These are phyloP conservation scores for Albula glossodonta DNA, from an alignment of 2,113 vertebrate species.

Conservation along the genomic window DNA sequence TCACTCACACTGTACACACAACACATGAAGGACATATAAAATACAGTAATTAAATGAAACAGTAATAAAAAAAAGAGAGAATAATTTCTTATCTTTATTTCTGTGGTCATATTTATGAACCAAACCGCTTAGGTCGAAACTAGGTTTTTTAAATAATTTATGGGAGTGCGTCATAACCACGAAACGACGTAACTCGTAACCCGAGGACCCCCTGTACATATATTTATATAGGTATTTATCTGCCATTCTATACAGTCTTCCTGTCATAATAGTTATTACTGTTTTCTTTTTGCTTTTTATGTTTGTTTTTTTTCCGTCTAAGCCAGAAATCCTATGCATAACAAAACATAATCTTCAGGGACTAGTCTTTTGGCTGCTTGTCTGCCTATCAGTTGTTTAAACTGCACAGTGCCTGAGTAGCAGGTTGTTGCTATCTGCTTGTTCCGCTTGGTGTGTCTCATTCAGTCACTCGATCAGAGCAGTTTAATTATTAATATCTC, in stretches of 20 bases:
- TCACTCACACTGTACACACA: too few species aligned
- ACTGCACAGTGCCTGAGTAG: not conserved
- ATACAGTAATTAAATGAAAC: too few species aligned
- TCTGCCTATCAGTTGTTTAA: not conserved
- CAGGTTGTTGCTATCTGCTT: conserved; percentile 2
- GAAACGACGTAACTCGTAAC: too few species aligned
- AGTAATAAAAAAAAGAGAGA: too few species aligned
- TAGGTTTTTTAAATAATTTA: too few species aligned
- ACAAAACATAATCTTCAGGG: not conserved
- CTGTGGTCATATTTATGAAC: too few species aligned
- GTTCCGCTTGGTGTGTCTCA: conserved; percentile 4
- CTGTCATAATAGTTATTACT: not conserved
- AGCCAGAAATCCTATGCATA: too few species aligned
- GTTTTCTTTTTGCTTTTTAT: not conserved
- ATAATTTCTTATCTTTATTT: too few species aligned
- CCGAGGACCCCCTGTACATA: too few species aligned
- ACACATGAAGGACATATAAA: too few species aligned
- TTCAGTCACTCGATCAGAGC: not conserved
- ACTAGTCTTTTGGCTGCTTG: not conserved
- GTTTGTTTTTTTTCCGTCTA: not conserved
- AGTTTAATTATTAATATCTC: conserved; percentile 4
- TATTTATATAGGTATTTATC: not conserved
- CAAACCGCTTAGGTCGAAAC: too few species aligned
- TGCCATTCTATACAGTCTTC: not conserved
- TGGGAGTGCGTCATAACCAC: too few species aligned